These are phyloP conservation scores for Aphidius colemani DNA, from an alignment of 2,888 invertebrate species.

Conservation along the genomic window DNA sequence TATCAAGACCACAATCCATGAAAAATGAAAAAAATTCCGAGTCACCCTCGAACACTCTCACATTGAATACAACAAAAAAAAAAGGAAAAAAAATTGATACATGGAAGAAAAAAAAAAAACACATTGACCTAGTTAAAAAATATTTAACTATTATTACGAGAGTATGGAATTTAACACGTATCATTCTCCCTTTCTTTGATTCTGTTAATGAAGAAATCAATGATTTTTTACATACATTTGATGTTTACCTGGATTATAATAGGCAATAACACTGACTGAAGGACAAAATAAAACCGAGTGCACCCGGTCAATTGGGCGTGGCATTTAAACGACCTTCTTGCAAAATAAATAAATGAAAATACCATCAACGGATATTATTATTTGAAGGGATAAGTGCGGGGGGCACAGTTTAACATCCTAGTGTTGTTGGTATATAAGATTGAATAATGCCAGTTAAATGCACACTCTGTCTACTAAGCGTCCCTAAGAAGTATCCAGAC, in stretches of 20 bases:
- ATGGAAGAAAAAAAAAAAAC: background rate
- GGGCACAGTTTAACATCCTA: slow-evolving; percentile 53
- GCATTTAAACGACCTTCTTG: slow-evolving; percentile 54
- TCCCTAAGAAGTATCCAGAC: slow-evolving; percentile 32
- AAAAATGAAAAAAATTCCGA: background rate
- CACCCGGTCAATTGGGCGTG: slow-evolving; percentile 48
- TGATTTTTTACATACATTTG: background rate
- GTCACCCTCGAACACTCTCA: background rate
- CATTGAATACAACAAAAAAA: slow-evolving; percentile 4
- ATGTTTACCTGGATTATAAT: slow-evolving; percentile 15
- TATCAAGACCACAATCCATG: too few relatives aligned
- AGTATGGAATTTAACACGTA: background rate
- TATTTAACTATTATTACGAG: background rate
- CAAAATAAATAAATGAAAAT: slow-evolving; percentile 55
- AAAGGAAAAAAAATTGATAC: background rate
- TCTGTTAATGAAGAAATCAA: slow-evolving; percentile 23
- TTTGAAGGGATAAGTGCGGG: slow-evolving; percentile 54
- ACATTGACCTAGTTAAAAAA: slow-evolving; percentile 9
- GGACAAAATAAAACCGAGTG: slow-evolving; percentile 22
- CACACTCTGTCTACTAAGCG: slow-evolving; percentile 54
- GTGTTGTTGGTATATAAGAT: slow-evolving; percentile 51
- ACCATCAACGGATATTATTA: slow-evolving; percentile 53
- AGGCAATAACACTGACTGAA: slow-evolving; percentile 6
- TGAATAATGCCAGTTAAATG: slow-evolving; percentile 40
- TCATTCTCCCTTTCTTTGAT: background rate